Conservation (phyloP, 2,113 vertebrate species). For the Nematolebias whitei region DNA sequence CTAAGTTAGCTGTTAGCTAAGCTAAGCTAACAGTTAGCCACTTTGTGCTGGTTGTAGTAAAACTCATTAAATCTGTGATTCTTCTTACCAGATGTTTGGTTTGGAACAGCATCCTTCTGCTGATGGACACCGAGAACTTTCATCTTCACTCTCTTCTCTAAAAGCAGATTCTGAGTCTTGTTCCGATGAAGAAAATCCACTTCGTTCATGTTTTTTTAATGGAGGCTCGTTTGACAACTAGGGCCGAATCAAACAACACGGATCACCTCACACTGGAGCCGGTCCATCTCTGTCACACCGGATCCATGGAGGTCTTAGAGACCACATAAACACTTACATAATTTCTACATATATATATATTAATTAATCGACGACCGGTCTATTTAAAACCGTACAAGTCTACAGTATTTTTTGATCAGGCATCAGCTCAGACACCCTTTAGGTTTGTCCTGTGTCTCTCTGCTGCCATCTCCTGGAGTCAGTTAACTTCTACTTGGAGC, state of each 20-base stretch:
- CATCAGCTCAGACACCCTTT: not conserved
- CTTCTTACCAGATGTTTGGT: conserved; percentile 4
- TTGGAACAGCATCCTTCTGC: not conserved
- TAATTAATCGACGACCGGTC: too few relatives aligned
- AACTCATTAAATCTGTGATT: not conserved
- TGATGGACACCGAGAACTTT: not conserved
- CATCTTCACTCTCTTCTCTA: not conserved
- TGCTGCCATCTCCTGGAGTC: not conserved
- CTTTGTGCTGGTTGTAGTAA: not conserved
- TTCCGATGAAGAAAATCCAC: conserved; percentile 2
- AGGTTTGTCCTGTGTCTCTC: not conserved
- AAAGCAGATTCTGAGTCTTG: not conserved
- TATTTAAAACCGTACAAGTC: not conserved
- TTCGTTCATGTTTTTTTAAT: conserved; percentile 2
- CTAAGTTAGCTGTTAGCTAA: not conserved
- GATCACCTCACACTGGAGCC: not conserved
- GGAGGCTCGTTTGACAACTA: not conserved
- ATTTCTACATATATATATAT: too few relatives aligned
- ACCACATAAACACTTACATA: not conserved
- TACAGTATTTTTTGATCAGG: conserved; percentile 1
- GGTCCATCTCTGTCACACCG: not conserved
- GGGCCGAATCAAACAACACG: not conserved
- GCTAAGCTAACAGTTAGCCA: conserved; percentile 12
- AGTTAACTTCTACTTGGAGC: too few relatives aligned
- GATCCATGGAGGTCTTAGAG: not conserved